Conservation (phyloP, 2,113 vertebrate species). For the Actinemys pallida region DNA sequence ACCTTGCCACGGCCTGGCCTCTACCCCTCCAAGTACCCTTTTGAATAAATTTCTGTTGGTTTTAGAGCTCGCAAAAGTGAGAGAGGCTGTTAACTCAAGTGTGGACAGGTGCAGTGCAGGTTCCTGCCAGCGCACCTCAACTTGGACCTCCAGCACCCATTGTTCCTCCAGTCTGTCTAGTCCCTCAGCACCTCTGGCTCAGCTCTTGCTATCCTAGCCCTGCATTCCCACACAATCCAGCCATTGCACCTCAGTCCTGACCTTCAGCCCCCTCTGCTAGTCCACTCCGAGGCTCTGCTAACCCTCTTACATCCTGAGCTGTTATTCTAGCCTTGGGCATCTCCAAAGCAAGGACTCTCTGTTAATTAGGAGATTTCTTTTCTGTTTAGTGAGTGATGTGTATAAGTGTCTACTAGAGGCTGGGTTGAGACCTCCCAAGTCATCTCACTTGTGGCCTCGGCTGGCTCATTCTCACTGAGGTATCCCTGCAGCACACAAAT, state of each 20-base stretch:
- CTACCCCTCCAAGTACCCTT: not conserved
- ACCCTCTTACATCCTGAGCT: not conserved
- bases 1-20: constrained; percentile 41
- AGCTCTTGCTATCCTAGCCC: not conserved
- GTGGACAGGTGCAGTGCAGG: not conserved
- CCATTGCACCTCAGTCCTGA: not conserved
- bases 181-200: not conserved
- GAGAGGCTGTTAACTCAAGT: not conserved
- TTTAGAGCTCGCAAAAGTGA: not conserved
- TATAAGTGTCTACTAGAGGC: not conserved
- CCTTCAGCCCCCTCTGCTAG: not conserved
- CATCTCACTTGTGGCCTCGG: not conserved
- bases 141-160: fast-evolving
- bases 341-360: not conserved
- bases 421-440: not conserved
- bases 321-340: not conserved
- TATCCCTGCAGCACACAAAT: not conserved
- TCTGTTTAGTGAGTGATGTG: not conserved
- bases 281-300: not conserved
- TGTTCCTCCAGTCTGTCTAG: not conserved
- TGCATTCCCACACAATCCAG: not conserved
- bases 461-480: not conserved
- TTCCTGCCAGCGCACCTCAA: not conserved
- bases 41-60: fast-evolving
- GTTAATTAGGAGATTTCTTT: not conserved